phyloP scores from a whole-genome alignment of 2,797 vertebrate genomes.

The Saxicola maurus region DNA sequence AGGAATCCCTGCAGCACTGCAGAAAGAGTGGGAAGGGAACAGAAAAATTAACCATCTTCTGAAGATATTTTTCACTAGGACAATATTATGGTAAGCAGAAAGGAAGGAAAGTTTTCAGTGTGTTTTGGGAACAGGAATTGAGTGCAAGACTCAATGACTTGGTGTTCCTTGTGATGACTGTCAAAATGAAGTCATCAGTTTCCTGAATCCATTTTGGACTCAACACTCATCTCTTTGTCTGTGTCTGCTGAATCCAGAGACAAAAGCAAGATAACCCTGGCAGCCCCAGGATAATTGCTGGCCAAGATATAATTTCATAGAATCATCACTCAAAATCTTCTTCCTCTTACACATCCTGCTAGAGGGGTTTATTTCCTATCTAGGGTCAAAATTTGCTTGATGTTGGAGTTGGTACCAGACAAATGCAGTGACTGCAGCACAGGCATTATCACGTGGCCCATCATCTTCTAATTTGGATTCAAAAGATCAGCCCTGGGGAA shows the following conservation, averaged over 20 bases:
- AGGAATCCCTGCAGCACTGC: not conserved
- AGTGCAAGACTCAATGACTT: not conserved
- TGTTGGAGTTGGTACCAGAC: not conserved
- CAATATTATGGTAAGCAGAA: not conserved
- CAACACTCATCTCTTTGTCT: not conserved
- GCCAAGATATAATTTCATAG: not conserved
- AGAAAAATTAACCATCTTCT: not conserved
- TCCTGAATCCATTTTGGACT: slow-evolving; percentile 4
- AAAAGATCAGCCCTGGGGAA: not conserved
- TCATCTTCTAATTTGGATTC: not conserved
- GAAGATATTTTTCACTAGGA: not conserved
- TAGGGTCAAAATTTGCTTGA: not conserved
- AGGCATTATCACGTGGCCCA: not conserved
- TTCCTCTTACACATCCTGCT: not conserved
- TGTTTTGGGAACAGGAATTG: not conserved
- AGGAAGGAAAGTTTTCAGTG: not conserved
- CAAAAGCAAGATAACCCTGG: slow-evolving; percentile 6
- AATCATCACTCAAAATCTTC: not conserved
- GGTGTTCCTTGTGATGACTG: not conserved
- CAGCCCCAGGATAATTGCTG: not conserved
- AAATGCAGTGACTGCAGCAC: not conserved
- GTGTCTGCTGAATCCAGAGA: slow-evolving; percentile 5
- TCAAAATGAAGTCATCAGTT: slow-evolving; percentile 27
- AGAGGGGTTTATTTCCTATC: not conserved
- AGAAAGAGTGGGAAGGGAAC: not conserved